A percentile compares a stretch with the other conserved stretches of the same genome.
phyloP scores from a whole-genome alignment of 2,113 vertebrate species.

The Tachysurus fulvidraco region DNA sequence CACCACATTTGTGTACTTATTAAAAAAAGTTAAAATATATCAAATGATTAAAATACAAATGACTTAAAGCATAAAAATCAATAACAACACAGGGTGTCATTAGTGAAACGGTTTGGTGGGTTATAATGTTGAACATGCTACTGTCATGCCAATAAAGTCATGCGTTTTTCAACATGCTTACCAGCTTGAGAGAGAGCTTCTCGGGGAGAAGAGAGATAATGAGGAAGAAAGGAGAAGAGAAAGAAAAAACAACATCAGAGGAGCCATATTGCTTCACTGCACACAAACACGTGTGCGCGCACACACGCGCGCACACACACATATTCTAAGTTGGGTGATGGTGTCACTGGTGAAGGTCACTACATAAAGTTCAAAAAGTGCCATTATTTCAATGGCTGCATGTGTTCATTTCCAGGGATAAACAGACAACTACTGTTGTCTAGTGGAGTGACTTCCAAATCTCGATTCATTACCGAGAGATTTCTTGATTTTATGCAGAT shows the following conservation, averaged over 20 bases:
- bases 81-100: constrained; percentile 53
- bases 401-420: background rate
- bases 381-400: background rate
- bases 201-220: constrained; percentile 71
- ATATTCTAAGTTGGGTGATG: background rate
- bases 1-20: constrained; percentile 52
- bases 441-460: background rate
- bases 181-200: constrained; percentile 99
- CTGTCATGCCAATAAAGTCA: constrained; percentile 59
- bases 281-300: constrained; percentile 20
- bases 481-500: background rate
- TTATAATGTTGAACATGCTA: constrained; percentile 77
- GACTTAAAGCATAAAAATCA: constrained; percentile 41
- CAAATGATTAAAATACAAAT: constrained; percentile 34
- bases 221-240: constrained; percentile 55
- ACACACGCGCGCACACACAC: constrained; percentile 20
- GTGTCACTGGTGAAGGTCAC: constrained; percentile 46
- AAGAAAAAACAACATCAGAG: constrained; percentile 72
- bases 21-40: constrained; percentile 46
- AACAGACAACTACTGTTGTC: background rate
- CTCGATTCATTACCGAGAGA: background rate
- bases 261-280: constrained; percentile 45
- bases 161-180: constrained; percentile 85
- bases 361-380: background rate
- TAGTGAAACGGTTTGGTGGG: constrained; percentile 50